phyloP scores from a whole-genome alignment of 2,797 vertebrate genomes.

The Gallirallus australis region DNA sequence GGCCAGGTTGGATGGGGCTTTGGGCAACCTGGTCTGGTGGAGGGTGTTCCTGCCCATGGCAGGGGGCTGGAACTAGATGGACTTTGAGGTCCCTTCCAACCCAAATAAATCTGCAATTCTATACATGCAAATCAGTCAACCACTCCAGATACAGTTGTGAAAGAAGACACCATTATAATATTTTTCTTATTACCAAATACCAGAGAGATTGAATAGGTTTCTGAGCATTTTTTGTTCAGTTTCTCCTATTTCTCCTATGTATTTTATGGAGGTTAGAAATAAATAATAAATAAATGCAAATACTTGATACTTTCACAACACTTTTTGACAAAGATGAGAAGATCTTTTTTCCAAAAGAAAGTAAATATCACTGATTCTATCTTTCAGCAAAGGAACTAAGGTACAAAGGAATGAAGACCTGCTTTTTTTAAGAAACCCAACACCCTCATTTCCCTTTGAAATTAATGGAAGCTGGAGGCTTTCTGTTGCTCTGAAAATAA shows the following conservation, averaged over 20 bases:
- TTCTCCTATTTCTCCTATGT: neutral
- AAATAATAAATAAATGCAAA: neutral
- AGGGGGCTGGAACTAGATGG: neutral
- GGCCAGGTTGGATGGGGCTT: neutral
- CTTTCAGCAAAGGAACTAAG: neutral
- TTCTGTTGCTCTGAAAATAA: neutral
- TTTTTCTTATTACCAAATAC: neutral
- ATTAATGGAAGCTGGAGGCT: neutral
- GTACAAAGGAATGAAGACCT: neutral
- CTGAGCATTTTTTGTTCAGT: neutral
- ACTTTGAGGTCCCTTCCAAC: neutral
- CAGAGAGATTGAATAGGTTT: neutral
- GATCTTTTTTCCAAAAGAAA: neutral
- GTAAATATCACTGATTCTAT: neutral
- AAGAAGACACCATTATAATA: neutral
- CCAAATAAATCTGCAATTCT: neutral
- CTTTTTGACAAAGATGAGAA: neutral
- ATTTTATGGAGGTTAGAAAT: neutral
- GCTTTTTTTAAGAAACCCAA: neutral
- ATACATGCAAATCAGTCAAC: neutral
- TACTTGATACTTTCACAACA: neutral
- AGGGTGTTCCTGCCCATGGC: neutral
- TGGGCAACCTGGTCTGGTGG: neutral
- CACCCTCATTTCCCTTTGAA: neutral
- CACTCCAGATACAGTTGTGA: neutral